A percentile compares a stretch with the other conserved stretches of the same genome.
Evolutionary conservation across 2,797 vertebrate genomes (phyloP).

Genomic region (Enteromius viviparus): DNA sequence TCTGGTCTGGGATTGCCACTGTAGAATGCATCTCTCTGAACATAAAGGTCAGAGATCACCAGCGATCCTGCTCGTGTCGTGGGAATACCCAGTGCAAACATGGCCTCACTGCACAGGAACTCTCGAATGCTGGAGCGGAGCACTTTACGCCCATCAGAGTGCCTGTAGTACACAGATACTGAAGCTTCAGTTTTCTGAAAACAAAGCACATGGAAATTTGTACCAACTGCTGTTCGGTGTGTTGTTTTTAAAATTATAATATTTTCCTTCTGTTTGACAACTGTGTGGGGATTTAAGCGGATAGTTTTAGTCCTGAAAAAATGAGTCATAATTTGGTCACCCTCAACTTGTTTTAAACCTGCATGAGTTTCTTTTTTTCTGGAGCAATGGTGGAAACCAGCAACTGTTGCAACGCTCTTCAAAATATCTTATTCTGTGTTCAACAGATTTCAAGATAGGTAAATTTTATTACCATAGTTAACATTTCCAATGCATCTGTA

Average conservation of each 20-base stretch:
- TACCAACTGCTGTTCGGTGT: not conserved
- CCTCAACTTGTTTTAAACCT: not conserved
- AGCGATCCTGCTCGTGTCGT: slow-evolving; percentile 85
- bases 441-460: not conserved
- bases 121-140: slow-evolving; percentile 88
- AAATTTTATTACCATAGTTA: not conserved
- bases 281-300: not conserved
- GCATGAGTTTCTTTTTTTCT: not conserved
- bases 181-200: not conserved
- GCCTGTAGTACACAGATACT: slow-evolving; percentile 67
- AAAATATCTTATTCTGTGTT: not conserved
- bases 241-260: not conserved
- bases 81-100: slow-evolving; percentile 86
- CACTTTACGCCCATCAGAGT: slow-evolving; percentile 88
- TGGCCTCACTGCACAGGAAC: slow-evolving; percentile 90
- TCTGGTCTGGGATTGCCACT: slow-evolving; percentile 81
- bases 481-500: too few species aligned
- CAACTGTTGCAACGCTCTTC: not conserved
- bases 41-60: slow-evolving; percentile 81
- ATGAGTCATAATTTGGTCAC: not conserved
- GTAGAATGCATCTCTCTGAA: slow-evolving; percentile 81
- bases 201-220: slow-evolving; percentile 41
- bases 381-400: not conserved
- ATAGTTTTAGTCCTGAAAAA: not conserved
- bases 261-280: not conserved